phyloP scores from a whole-genome alignment of 37 sponge, comb jelly and placozoan species.

The Bolinopsis microptera region DNA sequence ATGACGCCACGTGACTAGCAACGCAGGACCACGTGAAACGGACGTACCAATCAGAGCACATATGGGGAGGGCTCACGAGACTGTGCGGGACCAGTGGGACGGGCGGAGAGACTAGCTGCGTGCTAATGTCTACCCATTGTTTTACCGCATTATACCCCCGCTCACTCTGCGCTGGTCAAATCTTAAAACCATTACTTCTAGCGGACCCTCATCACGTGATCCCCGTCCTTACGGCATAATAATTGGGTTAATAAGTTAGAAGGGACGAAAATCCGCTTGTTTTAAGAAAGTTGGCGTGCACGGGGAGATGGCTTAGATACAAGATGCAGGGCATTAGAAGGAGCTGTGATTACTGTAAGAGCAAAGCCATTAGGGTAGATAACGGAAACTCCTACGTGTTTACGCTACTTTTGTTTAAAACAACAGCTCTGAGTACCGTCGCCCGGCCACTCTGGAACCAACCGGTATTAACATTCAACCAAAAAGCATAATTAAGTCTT shows the following conservation, averaged over 20 bases:
- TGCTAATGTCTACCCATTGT: conserved; percentile 62
- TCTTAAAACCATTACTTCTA: conserved; percentile 63
- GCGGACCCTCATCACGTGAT: not conserved
- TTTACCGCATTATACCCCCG: conserved; percentile 45
- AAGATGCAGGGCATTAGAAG: not conserved
- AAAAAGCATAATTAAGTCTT: no score
- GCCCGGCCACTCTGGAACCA: no score
- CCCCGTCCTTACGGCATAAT: conserved; percentile 37
- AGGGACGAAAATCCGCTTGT: conserved; percentile 50
- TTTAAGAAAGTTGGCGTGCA: conserved; percentile 59
- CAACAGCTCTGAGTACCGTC: not conserved
- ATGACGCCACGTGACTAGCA: conserved; percentile 50
- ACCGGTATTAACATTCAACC: no score
- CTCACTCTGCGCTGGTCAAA: conserved; percentile 17
- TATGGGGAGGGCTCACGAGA: not conserved
- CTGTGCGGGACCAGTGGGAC: not conserved
- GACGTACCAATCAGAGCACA: not conserved
- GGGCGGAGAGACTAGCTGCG: conserved; percentile 31
- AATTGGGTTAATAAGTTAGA: conserved; percentile 60
- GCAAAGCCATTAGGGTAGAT: not conserved
- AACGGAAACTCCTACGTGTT: not conserved
- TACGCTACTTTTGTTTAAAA: not conserved
- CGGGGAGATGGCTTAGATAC: not conserved
- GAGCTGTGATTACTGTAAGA: not conserved
- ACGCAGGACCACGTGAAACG: not conserved